Conservation (phyloP, 2,888 invertebrate genomes). For the Conchocele bisecta region DNA sequence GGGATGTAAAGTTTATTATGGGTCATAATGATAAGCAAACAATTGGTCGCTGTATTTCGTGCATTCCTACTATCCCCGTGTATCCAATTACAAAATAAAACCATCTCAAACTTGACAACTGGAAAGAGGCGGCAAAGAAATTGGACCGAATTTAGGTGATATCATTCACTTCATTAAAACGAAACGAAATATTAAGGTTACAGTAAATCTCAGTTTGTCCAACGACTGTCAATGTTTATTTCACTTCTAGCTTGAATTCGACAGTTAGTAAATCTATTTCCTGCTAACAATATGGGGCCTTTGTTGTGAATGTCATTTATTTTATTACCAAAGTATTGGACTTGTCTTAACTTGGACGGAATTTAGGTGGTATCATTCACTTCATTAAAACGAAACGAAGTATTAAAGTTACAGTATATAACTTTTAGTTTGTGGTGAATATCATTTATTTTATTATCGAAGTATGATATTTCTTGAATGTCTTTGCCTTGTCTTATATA, state of each 20-base stretch:
- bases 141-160: conserved; percentile 33
- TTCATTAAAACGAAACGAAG: conserved; percentile 5
- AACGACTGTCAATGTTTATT: too few relatives aligned
- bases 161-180: conserved; percentile 11
- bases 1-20: conserved; percentile 7
- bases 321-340: too few relatives aligned
- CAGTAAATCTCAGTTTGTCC: conserved; percentile 17
- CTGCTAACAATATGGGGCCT: too few relatives aligned
- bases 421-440: too few relatives aligned
- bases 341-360: conserved; percentile 20
- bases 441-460: too few relatives aligned
- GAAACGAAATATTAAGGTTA: neutral
- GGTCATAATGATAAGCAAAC: conserved; percentile 42
- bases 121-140: conserved; percentile 21
- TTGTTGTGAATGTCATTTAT: too few relatives aligned
- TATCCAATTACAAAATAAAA: conserved; percentile 53
- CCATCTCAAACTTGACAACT: conserved; percentile 40
- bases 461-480: too few relatives aligned
- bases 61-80: conserved; percentile 36
- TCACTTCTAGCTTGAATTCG: too few relatives aligned
- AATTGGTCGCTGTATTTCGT: conserved; percentile 53
- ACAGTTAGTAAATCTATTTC: too few relatives aligned
- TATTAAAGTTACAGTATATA: conserved; percentile 7
- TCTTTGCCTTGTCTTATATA: too few relatives aligned
- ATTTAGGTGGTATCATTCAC: conserved; percentile 26